Evolutionary conservation across 2,113 vertebrate species (phyloP).

Genomic region (Ptyas mucosa): DNA sequence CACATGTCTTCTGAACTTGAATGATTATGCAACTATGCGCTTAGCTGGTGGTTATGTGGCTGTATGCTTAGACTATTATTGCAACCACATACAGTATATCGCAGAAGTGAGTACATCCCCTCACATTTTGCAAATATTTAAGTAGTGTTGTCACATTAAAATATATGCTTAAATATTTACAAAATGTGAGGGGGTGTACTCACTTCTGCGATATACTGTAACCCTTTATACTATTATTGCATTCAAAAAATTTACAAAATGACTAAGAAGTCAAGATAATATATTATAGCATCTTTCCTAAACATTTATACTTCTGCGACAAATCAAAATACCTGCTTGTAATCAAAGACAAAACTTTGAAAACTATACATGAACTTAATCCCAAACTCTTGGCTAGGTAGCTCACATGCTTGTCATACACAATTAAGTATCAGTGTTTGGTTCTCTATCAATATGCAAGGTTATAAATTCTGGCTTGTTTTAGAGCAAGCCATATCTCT

Average conservation of each 20-base stretch:
- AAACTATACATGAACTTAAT: neutral
- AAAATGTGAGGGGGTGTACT: no score
- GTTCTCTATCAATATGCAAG: neutral
- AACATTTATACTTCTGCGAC: neutral
- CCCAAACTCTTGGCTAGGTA: neutral
- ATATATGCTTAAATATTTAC: no score
- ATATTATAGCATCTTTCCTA: neutral
- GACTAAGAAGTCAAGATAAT: neutral
- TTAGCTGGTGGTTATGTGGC: neutral
- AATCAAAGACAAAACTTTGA: neutral
- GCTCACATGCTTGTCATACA: neutral
- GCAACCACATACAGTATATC: neutral
- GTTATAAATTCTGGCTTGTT: neutral
- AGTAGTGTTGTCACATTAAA: no score
- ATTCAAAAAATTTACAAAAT: neutral
- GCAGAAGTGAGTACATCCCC: no score
- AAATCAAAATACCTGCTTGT: neutral
- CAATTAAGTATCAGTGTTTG: neutral
- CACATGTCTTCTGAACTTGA: neutral
- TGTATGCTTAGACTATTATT: neutral
- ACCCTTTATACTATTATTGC: neutral
- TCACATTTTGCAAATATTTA: no score
- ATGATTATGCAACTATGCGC: neutral
- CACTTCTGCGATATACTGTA: no score
- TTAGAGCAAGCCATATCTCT: neutral